phyloP scores from a whole-genome alignment of 2,113 vertebrate genomes.

The Ammospiza nelsoni region DNA sequence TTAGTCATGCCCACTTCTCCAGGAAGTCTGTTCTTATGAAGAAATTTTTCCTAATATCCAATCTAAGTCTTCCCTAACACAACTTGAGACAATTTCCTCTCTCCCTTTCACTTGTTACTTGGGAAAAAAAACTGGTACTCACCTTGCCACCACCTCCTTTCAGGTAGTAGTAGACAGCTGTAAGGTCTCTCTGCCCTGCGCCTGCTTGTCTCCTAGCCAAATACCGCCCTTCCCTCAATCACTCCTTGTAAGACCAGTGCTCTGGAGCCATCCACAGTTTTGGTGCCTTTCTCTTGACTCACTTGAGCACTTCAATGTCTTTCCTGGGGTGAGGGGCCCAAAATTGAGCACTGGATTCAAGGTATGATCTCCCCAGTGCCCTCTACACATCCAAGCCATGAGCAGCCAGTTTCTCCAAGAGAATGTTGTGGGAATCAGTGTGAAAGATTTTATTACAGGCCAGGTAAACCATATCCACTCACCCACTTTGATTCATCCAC shows the following conservation, averaged over 20 bases:
- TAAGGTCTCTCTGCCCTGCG: background rate
- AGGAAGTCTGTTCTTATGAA: background rate
- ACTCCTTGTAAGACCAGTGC: background rate
- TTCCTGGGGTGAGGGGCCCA: fast-evolving
- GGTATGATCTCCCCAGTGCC: fast-evolving
- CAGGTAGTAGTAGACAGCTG: background rate
- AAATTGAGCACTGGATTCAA: background rate
- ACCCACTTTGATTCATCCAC: background rate
- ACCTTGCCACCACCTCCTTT: background rate
- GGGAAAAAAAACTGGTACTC: background rate
- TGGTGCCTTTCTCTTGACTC: background rate
- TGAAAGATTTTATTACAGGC: background rate
- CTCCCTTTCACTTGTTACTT: background rate
- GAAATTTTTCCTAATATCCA: background rate
- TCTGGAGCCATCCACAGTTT: background rate
- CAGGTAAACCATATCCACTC: background rate
- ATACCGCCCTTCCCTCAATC: background rate
- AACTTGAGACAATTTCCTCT: background rate
- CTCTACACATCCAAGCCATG: background rate
- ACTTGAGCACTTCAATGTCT: background rate
- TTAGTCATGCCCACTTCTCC: too few relatives aligned
- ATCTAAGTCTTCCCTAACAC: background rate
- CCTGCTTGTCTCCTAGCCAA: background rate
- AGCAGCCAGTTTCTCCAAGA: background rate
- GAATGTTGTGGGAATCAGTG: background rate